Evolutionary conservation across 2,888 invertebrate genomes (phyloP).

Genomic region (Eupithecia subumbrata): DNA sequence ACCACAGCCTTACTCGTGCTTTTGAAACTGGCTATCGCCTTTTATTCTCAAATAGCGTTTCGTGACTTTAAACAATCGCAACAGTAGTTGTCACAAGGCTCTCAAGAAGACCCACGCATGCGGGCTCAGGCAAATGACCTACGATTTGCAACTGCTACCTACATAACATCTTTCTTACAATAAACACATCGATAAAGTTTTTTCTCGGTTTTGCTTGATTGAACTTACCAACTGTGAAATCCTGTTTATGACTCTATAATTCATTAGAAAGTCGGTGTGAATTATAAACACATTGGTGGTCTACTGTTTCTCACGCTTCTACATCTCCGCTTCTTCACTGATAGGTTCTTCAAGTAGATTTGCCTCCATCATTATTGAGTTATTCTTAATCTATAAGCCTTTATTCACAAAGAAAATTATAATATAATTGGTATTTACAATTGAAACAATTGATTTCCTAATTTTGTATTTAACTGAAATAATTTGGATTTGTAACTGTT

Average conservation of each 20-base stretch:
- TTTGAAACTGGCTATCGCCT: slow-evolving; percentile 36
- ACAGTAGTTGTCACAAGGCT: slow-evolving; percentile 39
- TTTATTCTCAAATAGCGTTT: slow-evolving; percentile 30
- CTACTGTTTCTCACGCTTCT: slow-evolving; percentile 47
- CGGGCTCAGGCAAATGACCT: slow-evolving; percentile 63
- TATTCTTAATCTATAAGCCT: too few relatives aligned
- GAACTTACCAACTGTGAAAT: slow-evolving; percentile 23
- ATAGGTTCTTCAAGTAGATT: background rate
- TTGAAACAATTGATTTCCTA: too few relatives aligned
- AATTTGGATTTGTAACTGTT: slow-evolving; percentile 20
- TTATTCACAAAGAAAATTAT: too few relatives aligned
- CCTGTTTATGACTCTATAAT: slow-evolving; percentile 44
- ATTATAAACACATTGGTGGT: slow-evolving; percentile 49
- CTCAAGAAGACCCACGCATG: slow-evolving; percentile 57
- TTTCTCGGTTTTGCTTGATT: slow-evolving; percentile 23
- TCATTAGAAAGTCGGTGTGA: slow-evolving; percentile 57
- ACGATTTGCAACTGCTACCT: slow-evolving; percentile 65
- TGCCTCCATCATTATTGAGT: background rate
- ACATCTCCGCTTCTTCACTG: background rate
- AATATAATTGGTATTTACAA: too few relatives aligned
- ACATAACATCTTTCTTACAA: slow-evolving; percentile 41
- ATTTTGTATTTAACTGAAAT: background rate
- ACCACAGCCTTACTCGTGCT: slow-evolving; percentile 29
- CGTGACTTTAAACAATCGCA: slow-evolving; percentile 38
- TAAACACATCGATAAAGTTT: slow-evolving; percentile 15